These are phyloP conservation scores for Sparidentex hasta DNA, from an alignment of 2,797 vertebrate genomes.

Conservation along the genomic window DNA sequence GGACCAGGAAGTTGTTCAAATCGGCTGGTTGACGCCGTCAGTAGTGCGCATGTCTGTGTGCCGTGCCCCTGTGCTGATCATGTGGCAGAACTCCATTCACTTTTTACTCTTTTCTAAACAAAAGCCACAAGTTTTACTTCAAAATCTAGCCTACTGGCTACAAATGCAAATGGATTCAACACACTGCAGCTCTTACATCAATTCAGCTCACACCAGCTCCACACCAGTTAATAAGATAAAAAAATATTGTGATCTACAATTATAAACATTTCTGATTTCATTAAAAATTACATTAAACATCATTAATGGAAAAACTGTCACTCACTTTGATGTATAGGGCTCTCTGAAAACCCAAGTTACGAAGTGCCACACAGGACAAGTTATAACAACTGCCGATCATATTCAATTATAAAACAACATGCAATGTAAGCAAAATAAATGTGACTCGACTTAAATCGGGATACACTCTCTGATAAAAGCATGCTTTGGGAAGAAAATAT, in stretches of 20 bases:
- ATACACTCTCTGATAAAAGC: background rate
- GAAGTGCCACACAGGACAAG: background rate
- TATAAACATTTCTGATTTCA: no score
- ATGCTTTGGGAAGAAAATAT: no score
- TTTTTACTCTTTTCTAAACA: background rate
- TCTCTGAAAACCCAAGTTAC: background rate
- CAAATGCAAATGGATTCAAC: background rate
- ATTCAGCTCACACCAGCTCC: background rate
- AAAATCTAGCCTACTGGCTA: background rate
- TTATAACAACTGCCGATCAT: background rate
- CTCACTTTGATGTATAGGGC: background rate
- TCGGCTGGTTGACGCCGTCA: constrained; percentile 17
- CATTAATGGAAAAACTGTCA: no score
- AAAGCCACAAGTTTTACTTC: background rate
- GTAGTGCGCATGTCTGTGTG: constrained; percentile 51
- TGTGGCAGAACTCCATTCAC: background rate
- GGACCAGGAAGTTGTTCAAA: constrained; percentile 75
- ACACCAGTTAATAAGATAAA: background rate
- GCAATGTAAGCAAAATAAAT: background rate
- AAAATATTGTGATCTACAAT: background rate
- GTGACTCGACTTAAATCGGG: no score
- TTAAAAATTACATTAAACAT: background rate
- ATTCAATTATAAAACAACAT: background rate
- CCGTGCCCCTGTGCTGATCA: background rate
- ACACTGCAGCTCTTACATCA: background rate